Conservation (phyloP, 2,888 invertebrate genomes). For the Lycaena phlaeas region DNA sequence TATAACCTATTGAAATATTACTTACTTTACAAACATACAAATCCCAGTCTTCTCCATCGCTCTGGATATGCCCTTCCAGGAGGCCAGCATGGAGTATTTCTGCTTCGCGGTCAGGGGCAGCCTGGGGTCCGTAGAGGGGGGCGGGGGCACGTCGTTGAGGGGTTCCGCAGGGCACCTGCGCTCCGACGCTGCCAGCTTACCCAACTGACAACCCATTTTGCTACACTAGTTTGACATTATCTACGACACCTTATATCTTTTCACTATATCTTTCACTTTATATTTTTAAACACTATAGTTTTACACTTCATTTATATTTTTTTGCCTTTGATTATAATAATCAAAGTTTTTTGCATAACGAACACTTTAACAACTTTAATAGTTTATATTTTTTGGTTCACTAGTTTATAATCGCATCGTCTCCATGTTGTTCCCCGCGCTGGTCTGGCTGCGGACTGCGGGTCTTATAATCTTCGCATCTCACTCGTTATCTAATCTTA, state of each 20-base stretch:
- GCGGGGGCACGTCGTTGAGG: constrained; percentile 75
- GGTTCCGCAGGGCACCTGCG: constrained; percentile 47
- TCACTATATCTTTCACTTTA: too few relatives aligned
- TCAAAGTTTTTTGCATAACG: too few relatives aligned
- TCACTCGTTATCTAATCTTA: constrained; percentile 31
- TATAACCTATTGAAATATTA: constrained; percentile 25
- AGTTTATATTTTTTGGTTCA: neutral
- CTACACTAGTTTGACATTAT: constrained; percentile 20
- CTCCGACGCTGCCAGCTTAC: constrained; percentile 78
- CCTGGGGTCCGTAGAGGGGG: constrained; percentile 81
- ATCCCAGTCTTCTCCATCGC: constrained; percentile 92
- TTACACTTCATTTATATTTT: neutral
- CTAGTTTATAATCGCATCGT: neutral
- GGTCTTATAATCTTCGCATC: neutral
- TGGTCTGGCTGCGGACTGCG: neutral
- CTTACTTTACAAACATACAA: constrained; percentile 94
- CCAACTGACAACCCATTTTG: constrained; percentile 82
- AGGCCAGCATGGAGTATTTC: constrained; percentile 90
- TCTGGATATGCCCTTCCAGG: constrained; percentile 92
- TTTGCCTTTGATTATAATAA: too few relatives aligned
- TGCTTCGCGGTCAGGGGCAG: constrained; percentile 89
- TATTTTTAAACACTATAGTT: neutral
- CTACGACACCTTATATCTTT: neutral
- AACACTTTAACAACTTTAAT: neutral
- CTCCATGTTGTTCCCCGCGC: neutral